Conservation (phyloP, 1,140 invertebrate genomes). For the Lasioglossum baleicum region DNA sequence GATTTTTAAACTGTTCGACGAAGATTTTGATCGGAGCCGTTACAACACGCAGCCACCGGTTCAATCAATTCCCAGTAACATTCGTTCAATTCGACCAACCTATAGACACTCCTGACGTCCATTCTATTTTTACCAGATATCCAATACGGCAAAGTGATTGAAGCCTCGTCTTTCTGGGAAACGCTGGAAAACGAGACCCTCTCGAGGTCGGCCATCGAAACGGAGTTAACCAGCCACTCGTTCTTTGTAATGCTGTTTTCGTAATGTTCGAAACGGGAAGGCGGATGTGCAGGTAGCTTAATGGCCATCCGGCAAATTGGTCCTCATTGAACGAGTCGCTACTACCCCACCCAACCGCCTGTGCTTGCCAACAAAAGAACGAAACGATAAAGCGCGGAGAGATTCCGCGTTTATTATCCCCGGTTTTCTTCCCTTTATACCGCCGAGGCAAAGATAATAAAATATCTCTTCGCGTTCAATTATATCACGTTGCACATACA, state of each 20-base stretch:
- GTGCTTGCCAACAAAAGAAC: conserved; percentile 9
- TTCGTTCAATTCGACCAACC: not conserved
- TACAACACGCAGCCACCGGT: too few relatives aligned
- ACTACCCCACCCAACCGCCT: not conserved
- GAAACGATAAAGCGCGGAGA: conserved; percentile 17
- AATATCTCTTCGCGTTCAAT: conserved; percentile 29
- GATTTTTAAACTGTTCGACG: not conserved
- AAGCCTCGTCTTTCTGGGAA: not conserved
- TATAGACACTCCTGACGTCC: not conserved
- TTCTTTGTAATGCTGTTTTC: conserved; percentile 1
- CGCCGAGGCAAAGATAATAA: conserved; percentile 7
- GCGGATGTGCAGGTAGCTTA: conserved; percentile 17
- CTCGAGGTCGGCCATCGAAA: not conserved
- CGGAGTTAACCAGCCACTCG: conserved; percentile 26
- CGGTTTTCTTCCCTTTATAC: not conserved
- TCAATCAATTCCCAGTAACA: not conserved
- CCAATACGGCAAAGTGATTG: not conserved
- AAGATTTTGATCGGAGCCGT: not conserved
- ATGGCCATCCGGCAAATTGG: conserved; percentile 42
- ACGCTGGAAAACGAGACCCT: not conserved
- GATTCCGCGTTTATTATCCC: conserved; percentile 27
- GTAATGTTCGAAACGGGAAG: not conserved
- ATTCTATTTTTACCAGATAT: not conserved
- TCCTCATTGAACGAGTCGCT: not conserved
- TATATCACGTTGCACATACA: not conserved